These are phyloP conservation scores for Cardiocondyla obscurior DNA, from an alignment of 1,140 invertebrate species.

Conservation along the genomic window DNA sequence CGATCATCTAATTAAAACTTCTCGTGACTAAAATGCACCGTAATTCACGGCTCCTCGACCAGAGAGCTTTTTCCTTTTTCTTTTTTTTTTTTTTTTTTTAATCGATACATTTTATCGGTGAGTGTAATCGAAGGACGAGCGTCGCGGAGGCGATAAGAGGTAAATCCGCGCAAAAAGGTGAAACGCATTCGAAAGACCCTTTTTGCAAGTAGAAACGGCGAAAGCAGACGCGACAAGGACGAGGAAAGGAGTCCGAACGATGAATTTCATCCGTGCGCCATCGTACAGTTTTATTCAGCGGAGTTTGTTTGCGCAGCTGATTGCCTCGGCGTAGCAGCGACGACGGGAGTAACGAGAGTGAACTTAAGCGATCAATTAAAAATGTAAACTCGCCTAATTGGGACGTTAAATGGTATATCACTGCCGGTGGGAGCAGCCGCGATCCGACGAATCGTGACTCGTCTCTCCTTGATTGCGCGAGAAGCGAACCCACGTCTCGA, in stretches of 20 bases:
- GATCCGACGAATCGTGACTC: constrained; percentile 27
- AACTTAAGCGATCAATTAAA: constrained; percentile 70
- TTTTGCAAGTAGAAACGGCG: constrained; percentile 22
- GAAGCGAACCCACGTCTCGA: constrained; percentile 18
- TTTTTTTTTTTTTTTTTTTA: neutral
- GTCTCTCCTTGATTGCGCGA: constrained; percentile 34
- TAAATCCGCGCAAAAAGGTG: neutral
- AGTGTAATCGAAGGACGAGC: neutral
- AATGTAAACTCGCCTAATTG: constrained; percentile 71
- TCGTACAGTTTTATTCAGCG: constrained; percentile 57
- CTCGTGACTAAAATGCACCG: neutral
- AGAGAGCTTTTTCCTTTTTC: neutral
- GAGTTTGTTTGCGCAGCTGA: constrained; percentile 66
- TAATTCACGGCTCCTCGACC: neutral
- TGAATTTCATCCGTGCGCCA: constrained; percentile 41
- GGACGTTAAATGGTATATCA: constrained; percentile 63
- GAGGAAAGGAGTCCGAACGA: neutral
- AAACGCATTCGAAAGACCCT: neutral
- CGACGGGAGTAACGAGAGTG: constrained; percentile 47
- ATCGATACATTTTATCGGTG: constrained; percentile 1
- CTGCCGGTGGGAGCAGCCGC: constrained; percentile 12
- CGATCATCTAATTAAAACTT: neutral
- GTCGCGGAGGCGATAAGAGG: neutral
- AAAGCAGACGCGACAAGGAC: neutral
- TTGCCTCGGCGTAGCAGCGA: constrained; percentile 54